Base-by-base conservation (phyloP, 1,140 invertebrate species). In the Bombus sibiricus region DNA sequence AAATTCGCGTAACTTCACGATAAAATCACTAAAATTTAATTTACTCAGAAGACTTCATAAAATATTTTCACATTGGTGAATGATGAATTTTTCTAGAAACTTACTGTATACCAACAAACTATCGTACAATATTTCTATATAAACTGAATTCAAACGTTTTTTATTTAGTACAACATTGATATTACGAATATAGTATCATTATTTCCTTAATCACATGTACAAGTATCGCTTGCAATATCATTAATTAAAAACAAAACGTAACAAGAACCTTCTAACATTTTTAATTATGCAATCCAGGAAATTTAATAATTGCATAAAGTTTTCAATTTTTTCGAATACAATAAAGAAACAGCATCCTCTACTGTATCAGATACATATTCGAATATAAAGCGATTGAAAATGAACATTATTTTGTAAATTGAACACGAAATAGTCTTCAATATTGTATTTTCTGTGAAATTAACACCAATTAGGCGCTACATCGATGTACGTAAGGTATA, bases 401-500 rank as follows among this genome's bases (percentile, higher is more conserved):
- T 43, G 32, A n/a, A 18, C 18, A 66, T 41, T 12, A 32, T 39
- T 76, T 77, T 34, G 18, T 39, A 76, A 76, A 83, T 83, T 32
- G 25, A 74, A 34, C 59, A 10, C n/a, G 6, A 34, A 13, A 66
- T 32, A 37, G 41, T 32, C 5, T 53, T 41, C 28, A 18, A 64
- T 43, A 64, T 3, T 28, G 43, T 22, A 68, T 57, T 39, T 39
- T 47, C 13, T 28, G 47, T 77, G 69, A 78, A 71, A 84, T 71
- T 69, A 79, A 79, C 47, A 79, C 25, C 82, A 84, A 84, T 84
- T 84, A 84, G 53, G 53, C 53, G 66, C 18, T 43, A 41, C 59
- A 81, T 85, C 78, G 57, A 79, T 84, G 10, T 47, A 83, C 43
- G 39, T n/a, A 62, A 62, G 59, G 59, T 84, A 84, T 86, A 89